A percentile compares a stretch with the other conserved stretches of the same genome.
Conservation (phyloP, 1,140 invertebrate species). For the Orussus abietinus region DNA sequence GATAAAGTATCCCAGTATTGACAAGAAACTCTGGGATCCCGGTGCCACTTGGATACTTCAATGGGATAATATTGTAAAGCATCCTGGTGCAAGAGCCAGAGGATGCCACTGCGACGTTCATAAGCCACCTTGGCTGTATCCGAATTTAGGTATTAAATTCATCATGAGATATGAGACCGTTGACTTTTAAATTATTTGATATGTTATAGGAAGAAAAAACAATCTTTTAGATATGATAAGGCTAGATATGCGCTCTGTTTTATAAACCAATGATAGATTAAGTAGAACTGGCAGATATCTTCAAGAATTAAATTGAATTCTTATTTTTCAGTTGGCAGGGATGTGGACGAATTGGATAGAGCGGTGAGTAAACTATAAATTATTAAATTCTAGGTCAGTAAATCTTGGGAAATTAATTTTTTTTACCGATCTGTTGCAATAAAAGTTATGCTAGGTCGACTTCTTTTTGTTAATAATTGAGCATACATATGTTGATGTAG, state of each 20-base stretch:
- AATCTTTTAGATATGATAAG: too few relatives aligned
- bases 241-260: too few relatives aligned
- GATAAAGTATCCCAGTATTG: slow-evolving; percentile 46
- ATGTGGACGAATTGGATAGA: slow-evolving; percentile 43
- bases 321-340: slow-evolving; percentile 39
- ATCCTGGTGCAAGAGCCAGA: slow-evolving; percentile 48
- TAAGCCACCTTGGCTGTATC: slow-evolving; percentile 46
- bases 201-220: too few relatives aligned
- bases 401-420: slow-evolving; percentile 4
- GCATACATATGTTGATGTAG: slow-evolving; percentile 19
- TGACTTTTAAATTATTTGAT: too few relatives aligned
- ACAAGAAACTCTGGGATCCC: slow-evolving; percentile 53
- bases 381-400: slow-evolving; percentile 4
- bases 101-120: slow-evolving; percentile 51
- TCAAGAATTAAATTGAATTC: slow-evolving; percentile 13
- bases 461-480: slow-evolving; percentile 1
- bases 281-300: too few relatives aligned
- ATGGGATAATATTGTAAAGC: slow-evolving; percentile 57
- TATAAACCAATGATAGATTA: too few relatives aligned
- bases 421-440: background rate
- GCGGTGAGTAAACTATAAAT: slow-evolving; percentile 32
- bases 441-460: background rate
- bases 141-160: slow-evolving; percentile 47
- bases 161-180: too few relatives aligned
- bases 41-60: slow-evolving; percentile 56